Base-by-base conservation (phyloP, 2,113 vertebrate genomes). In the Campylomormyrus tamandua region DNA sequence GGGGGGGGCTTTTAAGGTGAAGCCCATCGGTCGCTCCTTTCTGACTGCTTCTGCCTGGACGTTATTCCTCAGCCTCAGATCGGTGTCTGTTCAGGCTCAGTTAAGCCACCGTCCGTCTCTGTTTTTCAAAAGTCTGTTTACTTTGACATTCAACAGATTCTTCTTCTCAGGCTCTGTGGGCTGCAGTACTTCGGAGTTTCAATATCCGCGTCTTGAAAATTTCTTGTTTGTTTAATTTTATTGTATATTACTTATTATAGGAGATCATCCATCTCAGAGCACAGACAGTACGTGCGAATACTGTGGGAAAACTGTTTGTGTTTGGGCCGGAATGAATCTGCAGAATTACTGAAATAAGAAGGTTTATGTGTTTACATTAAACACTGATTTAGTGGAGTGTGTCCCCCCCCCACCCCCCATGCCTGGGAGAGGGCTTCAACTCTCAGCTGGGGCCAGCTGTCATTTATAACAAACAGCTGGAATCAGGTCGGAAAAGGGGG, bases 361-460 rank as follows among this genome's bases (percentile, higher is more conserved):
- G 35, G 31, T 19, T 80, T 80, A 80, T 13, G 62, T 70, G 62
- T 70, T 70, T 70, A 70, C 62, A 70, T 39, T 42, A 6, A 15
- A 42, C 15, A 42, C 74, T 77, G 31, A 77, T 77, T 77, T 77
- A 19, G 4, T 7, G 5, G 35, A 77, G 74, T 77, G 15, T 1
- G 17, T 5, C 11, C 17, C 15, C 15, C 0, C 31, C 15, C 70
- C 2, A 5, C 4, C 45, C 31, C 46, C 45, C 42, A 0, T 21
- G 21, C 19, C 42, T 49, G 46, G 46, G 27, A 49, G 83, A 19
- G 42, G 83, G 83, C 10, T 27, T 49, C n/a, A 27, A 50, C 83
- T 31, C 83, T 50, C 83, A 31, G 83, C 83, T 48, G 83, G 45
- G 46, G 83, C 83, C 83, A 85, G 83, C 48, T 50, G 83, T 85